These are phyloP conservation scores for Cheilosia pagana DNA, from an alignment of 2,888 invertebrate genomes.

Conservation along the genomic window DNA sequence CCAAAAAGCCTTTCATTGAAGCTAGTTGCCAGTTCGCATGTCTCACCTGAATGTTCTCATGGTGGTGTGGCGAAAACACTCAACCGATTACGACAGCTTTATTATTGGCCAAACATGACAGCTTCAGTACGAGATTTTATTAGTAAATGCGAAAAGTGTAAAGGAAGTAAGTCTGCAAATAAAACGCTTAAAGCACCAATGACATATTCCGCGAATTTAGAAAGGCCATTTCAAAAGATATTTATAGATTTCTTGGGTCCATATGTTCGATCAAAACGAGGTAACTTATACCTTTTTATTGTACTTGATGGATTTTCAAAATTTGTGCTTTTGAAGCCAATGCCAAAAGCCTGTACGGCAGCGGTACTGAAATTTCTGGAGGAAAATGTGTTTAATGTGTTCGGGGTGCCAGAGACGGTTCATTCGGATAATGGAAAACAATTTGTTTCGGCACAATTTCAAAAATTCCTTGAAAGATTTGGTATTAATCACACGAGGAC, in stretches of 20 bases:
- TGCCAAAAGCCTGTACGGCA: conserved; percentile 3
- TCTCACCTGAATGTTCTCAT: neutral
- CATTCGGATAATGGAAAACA: conserved; percentile 32
- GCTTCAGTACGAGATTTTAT: neutral
- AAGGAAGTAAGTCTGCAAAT: neutral
- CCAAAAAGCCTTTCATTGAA: neutral
- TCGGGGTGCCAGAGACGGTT: conserved; percentile 23
- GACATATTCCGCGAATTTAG: neutral
- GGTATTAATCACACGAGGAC: neutral
- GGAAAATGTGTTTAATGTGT: neutral
- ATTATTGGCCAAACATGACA: conserved; percentile 11
- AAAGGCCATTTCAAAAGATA: conserved; percentile 9
- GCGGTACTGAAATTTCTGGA: neutral
- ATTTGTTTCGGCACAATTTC: neutral
- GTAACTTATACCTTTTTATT: conserved; percentile 3
- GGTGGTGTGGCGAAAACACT: conserved; percentile 7
- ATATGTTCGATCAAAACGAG: neutral
- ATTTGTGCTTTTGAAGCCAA: conserved; percentile 24
- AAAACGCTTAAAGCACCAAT: conserved; percentile 18
- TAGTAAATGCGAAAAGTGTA: neutral
- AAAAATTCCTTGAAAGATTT: neutral
- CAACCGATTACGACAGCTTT: too few relatives aligned
- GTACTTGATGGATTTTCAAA: conserved; percentile 3
- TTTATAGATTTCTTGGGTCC: conserved; percentile 13
- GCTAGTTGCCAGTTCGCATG: neutral